phyloP scores from a whole-genome alignment of 2,888 invertebrate species.

The Drosophila robusta region DNA sequence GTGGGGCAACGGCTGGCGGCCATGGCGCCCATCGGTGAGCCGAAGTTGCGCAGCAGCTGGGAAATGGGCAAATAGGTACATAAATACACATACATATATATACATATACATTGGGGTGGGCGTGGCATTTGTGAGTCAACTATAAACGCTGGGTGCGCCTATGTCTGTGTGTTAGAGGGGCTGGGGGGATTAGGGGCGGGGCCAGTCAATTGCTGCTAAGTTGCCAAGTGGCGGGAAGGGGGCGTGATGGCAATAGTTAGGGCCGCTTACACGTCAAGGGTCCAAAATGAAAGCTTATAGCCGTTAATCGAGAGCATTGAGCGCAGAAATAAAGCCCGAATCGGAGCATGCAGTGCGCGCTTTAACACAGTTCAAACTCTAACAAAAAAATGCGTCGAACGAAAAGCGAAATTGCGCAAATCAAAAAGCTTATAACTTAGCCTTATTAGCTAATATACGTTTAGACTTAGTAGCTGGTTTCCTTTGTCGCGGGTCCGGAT shows the following conservation, averaged over 20 bases:
- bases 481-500: background rate
- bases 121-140: slow-evolving; percentile 1
- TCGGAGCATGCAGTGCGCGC: slow-evolving; percentile 30
- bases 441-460: background rate
- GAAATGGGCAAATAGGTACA: slow-evolving; percentile 5
- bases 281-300: no score
- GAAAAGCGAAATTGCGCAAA: slow-evolving; percentile 4
- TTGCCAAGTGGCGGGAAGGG: slow-evolving; percentile 1
- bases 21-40: slow-evolving; percentile 69
- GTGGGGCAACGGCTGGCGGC: slow-evolving; percentile 85
- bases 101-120: background rate
- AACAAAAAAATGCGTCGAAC: background rate
- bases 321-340: background rate
- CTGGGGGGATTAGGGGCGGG: slow-evolving; percentile 4
- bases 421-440: slow-evolving; percentile 1
- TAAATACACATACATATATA: background rate
- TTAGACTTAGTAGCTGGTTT: background rate
- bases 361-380: background rate
- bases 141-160: slow-evolving; percentile 1
- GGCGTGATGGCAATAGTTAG: background rate
- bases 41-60: slow-evolving; percentile 79
- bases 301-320: no score
- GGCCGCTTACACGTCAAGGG: no score
- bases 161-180: background rate
- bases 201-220: slow-evolving; percentile 23